Conservation (phyloP, 2,888 invertebrate genomes). For the Pseudanteris insignis region DNA sequence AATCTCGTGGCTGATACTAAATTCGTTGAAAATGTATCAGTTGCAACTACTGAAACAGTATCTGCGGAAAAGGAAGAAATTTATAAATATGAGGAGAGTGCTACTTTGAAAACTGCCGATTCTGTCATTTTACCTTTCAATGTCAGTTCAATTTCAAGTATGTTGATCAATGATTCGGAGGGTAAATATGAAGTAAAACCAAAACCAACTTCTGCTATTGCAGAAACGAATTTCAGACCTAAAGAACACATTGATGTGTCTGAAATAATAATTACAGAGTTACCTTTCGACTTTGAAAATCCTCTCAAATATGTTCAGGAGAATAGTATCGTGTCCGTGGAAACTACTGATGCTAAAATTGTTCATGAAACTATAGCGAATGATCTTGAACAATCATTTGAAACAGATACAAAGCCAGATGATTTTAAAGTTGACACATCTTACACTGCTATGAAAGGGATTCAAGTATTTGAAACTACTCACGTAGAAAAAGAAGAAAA, state of each 20-base stretch:
- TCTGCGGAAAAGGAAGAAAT: slow-evolving; percentile 71
- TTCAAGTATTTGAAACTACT: slow-evolving; percentile 73
- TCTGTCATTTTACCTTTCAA: slow-evolving; percentile 69
- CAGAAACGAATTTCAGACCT: slow-evolving; percentile 71
- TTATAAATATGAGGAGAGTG: slow-evolving; percentile 67
- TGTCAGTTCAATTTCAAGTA: slow-evolving; percentile 70
- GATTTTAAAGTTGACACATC: slow-evolving; percentile 66
- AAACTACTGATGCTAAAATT: slow-evolving; percentile 74
- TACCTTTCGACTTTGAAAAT: slow-evolving; percentile 68
- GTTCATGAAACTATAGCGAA: slow-evolving; percentile 72
- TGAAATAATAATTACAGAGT: slow-evolving; percentile 71
- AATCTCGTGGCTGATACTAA: slow-evolving; percentile 71
- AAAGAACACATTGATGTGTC: slow-evolving; percentile 72
- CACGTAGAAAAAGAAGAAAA: slow-evolving; percentile 74
- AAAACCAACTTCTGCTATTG: slow-evolving; percentile 69
- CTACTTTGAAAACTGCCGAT: slow-evolving; percentile 58
- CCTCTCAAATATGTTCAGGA: slow-evolving; percentile 70
- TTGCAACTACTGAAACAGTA: slow-evolving; percentile 71
- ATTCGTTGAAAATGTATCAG: slow-evolving; percentile 72
- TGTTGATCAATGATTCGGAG: too few relatives aligned
- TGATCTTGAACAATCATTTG: slow-evolving; percentile 72
- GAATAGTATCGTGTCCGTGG: slow-evolving; percentile 68
- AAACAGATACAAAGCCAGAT: slow-evolving; percentile 61
- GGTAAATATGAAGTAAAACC: slow-evolving; percentile 68
- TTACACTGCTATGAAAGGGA: slow-evolving; percentile 71